Percentiles rank a stretch among this genome's conserved stretches.
These are phyloP conservation scores for Cynaeus angustus DNA, from an alignment of 2,888 invertebrate genomes.

Conservation along the genomic window DNA sequence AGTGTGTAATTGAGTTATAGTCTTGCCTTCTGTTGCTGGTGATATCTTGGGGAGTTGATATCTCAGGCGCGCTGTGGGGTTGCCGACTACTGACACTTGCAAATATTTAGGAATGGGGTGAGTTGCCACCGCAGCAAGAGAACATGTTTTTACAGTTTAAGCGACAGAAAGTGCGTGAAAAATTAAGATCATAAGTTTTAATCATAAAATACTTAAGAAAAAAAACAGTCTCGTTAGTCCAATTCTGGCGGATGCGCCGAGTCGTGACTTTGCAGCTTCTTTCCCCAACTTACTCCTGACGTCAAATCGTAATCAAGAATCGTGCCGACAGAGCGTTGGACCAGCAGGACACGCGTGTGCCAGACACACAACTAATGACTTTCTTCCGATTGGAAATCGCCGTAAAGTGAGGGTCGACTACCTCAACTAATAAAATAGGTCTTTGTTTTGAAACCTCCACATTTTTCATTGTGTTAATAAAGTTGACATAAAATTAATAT, in stretches of 20 bases:
- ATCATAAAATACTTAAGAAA: no score
- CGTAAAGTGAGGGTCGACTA: slow-evolving; percentile 19
- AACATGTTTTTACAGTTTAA: background rate
- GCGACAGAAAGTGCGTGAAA: background rate
- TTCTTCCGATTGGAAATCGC: slow-evolving; percentile 70
- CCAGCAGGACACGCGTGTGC: slow-evolving; percentile 67
- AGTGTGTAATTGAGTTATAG: slow-evolving; percentile 70
- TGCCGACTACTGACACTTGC: slow-evolving; percentile 51
- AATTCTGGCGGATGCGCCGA: slow-evolving; percentile 31
- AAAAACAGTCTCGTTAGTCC: no score
- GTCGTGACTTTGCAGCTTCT: slow-evolving; percentile 4
- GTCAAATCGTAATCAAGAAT: slow-evolving; percentile 57
- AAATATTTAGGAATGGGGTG: slow-evolving; percentile 44
- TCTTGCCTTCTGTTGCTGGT: slow-evolving; percentile 67
- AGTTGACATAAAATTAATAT: no score
- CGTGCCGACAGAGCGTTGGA: slow-evolving; percentile 43
- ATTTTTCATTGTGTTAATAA: no score
- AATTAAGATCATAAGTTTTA: no score
- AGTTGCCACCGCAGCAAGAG: background rate
- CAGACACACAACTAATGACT: slow-evolving; percentile 72
- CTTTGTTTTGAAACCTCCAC: background rate
- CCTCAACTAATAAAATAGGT: background rate
- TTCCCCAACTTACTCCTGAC: slow-evolving; percentile 14
- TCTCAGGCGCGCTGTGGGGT: slow-evolving; percentile 49
- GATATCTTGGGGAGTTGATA: slow-evolving; percentile 63